phyloP scores from a whole-genome alignment of 2,797 vertebrate genomes.

The Leptodactylus fallax region DNA sequence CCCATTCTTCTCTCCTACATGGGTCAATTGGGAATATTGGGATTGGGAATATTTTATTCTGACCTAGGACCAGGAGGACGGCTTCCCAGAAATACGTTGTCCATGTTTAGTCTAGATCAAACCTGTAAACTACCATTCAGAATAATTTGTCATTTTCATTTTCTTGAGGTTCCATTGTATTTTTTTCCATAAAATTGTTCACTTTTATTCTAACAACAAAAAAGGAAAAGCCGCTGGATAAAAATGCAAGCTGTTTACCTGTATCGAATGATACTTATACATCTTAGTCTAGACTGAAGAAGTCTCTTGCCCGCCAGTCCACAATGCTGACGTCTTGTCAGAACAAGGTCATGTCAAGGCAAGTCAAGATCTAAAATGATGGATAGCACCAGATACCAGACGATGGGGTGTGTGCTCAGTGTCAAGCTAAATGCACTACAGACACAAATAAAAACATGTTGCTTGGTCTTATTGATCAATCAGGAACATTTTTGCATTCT shows the following conservation, averaged over 20 bases:
- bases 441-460: constrained; percentile 46
- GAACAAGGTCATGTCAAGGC: constrained; percentile 49
- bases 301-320: neutral
- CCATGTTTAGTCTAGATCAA: too few relatives aligned
- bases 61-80: too few relatives aligned
- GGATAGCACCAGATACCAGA: constrained; percentile 40
- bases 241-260: neutral
- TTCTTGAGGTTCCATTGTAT: neutral
- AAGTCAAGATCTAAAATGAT: constrained; percentile 42
- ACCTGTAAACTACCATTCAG: neutral
- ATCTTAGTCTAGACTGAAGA: constrained; percentile 3
- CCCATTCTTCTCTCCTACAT: too few relatives aligned
- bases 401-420: constrained; percentile 17
- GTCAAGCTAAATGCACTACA: constrained; percentile 17
- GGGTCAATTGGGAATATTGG: too few relatives aligned
- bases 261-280: neutral
- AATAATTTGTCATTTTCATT: neutral
- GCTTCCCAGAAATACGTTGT: too few relatives aligned
- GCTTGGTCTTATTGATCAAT: constrained; percentile 33
- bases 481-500: constrained; percentile 43
- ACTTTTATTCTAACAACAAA: neutral
- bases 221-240: neutral
- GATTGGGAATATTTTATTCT: too few relatives aligned
- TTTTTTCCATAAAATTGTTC: neutral
- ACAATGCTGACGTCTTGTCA: constrained; percentile 31